Conservation (phyloP, 1,140 invertebrate genomes). For the Pseudomyrmex pallidus region DNA sequence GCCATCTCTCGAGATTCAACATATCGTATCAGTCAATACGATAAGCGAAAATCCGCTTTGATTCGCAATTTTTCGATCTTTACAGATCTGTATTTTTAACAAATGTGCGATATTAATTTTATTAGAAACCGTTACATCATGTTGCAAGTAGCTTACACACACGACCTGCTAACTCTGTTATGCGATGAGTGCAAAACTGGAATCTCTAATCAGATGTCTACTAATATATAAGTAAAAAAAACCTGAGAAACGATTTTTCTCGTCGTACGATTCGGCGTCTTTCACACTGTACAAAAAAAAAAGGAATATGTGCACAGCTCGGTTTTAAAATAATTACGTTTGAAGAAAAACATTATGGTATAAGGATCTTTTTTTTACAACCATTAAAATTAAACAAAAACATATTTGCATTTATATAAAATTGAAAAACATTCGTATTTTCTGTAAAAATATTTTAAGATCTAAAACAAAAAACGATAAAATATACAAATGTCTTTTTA, state of each 20-base stretch:
- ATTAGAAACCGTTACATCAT: neutral
- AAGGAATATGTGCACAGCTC: no score
- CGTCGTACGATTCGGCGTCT: neutral
- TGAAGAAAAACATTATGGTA: no score
- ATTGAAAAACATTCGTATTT: no score
- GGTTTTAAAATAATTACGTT: no score
- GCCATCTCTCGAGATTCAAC: neutral
- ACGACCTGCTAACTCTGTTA: no score
- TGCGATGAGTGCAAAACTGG: neutral
- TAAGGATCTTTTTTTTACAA: no score
- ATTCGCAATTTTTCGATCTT: neutral
- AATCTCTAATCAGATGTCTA: neutral
- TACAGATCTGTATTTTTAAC: neutral
- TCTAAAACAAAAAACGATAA: no score
- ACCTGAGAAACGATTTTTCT: neutral
- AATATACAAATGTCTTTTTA: no score
- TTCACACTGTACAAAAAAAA: neutral
- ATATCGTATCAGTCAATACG: neutral
- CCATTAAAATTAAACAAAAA: no score
- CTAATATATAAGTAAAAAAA: neutral
- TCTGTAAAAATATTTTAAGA: no score
- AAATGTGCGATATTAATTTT: constrained; percentile 9
- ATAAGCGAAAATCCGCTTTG: neutral
- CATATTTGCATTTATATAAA: no score
- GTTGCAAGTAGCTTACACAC: constrained; percentile 2